These are phyloP conservation scores for Saturnia japonica DNA, from an alignment of 2,888 invertebrate species.

Conservation along the genomic window DNA sequence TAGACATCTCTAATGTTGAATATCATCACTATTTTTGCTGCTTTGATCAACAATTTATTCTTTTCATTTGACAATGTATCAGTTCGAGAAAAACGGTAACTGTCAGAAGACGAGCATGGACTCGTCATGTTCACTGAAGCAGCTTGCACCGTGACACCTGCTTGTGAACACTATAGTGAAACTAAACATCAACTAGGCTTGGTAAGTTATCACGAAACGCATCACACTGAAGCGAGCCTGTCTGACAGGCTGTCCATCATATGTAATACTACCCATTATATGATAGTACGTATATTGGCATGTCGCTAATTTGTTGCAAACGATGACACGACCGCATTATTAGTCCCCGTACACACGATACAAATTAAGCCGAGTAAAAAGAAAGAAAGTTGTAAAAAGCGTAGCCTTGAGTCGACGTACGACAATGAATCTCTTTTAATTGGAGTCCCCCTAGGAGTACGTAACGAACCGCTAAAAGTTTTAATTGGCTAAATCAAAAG, in stretches of 20 bases:
- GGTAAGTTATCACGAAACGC: neutral
- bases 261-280: neutral
- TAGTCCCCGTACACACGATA: constrained; percentile 10
- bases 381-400: constrained; percentile 14
- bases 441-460: constrained; percentile 20
- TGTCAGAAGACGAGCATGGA: too few relatives aligned
- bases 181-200: neutral
- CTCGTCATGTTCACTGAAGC: too few relatives aligned
- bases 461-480: constrained; percentile 39
- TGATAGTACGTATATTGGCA: neutral
- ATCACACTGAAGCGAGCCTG: neutral
- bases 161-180: neutral
- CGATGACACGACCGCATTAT: neutral
- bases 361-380: constrained; percentile 1
- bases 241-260: neutral
- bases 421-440: constrained; percentile 17
- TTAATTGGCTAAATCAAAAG: constrained; percentile 61
- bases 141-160: neutral
- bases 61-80: too few relatives aligned
- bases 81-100: too few relatives aligned
- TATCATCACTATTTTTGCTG: too few relatives aligned
- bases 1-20: neutral
- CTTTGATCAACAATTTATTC: too few relatives aligned
- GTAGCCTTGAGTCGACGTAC: constrained; percentile 15
- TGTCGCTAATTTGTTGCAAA: constrained; percentile 7